Evolutionary conservation across 1,140 invertebrate genomes (phyloP).

Genomic region (Gryllus bimaculatus): DNA sequence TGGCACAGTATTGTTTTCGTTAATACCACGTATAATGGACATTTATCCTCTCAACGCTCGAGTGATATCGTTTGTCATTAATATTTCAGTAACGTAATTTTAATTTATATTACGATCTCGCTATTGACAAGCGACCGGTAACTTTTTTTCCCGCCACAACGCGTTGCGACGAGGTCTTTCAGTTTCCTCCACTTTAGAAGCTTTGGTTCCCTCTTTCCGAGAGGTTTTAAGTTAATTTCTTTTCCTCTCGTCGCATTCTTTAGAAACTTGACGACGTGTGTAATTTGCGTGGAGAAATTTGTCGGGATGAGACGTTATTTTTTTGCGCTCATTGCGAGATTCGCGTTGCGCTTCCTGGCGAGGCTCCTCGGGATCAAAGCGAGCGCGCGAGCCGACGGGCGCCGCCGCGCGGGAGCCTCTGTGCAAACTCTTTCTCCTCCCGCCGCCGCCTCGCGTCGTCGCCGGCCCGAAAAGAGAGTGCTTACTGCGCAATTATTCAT

Average conservation of each 20-base stretch:
- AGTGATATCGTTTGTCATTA: too few relatives aligned
- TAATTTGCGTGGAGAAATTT: neutral
- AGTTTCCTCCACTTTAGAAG: too few relatives aligned
- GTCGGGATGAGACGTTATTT: neutral
- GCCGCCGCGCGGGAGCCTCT: neutral
- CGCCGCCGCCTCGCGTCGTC: neutral
- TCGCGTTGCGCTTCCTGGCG: neutral
- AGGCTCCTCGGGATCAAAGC: neutral
- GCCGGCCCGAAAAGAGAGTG: neutral
- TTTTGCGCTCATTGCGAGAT: neutral
- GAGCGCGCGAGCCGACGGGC: neutral
- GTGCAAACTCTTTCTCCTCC: neutral
- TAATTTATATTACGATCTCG: too few relatives aligned
- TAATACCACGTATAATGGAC: too few relatives aligned
- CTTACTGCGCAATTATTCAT: conserved; percentile 4
- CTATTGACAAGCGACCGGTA: too few relatives aligned
- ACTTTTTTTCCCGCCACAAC: too few relatives aligned
- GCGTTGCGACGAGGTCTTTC: too few relatives aligned
- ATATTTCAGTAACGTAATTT: too few relatives aligned
- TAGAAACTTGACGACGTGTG: neutral
- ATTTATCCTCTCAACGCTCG: too few relatives aligned
- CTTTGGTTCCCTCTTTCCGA: neutral
- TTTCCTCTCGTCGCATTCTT: neutral
- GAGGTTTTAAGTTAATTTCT: conserved; percentile 2
- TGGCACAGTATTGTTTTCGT: too few relatives aligned